Conservation (phyloP, 2,888 invertebrate species). For the Abrostola tripartita region DNA sequence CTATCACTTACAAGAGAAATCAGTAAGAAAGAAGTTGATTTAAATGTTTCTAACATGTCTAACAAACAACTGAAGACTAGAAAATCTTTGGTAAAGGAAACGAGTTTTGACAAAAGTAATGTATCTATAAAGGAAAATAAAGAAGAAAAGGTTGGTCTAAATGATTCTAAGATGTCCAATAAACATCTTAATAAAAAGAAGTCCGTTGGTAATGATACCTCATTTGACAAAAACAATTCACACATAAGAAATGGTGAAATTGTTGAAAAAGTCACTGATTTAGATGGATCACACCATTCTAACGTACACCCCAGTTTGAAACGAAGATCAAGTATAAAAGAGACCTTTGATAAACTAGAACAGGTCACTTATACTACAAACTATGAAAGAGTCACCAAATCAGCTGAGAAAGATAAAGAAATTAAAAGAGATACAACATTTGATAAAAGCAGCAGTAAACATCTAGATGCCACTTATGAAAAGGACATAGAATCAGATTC, state of each 20-base stretch:
- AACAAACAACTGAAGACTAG: neutral
- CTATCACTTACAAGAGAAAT: neutral
- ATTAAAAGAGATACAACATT: slow-evolving; percentile 27
- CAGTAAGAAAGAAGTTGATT: neutral
- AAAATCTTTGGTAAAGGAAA: neutral
- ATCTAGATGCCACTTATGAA: slow-evolving; percentile 31
- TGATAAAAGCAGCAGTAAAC: slow-evolving; percentile 22
- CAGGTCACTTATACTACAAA: slow-evolving; percentile 32
- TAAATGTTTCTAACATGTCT: slow-evolving; percentile 5
- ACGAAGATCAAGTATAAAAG: slow-evolving; percentile 8
- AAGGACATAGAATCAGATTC: slow-evolving; percentile 15
- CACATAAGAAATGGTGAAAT: neutral
- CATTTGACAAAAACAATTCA: slow-evolving; percentile 33
- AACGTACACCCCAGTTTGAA: neutral
- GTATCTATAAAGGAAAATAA: neutral
- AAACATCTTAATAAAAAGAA: slow-evolving; percentile 13
- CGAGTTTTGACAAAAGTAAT: slow-evolving; percentile 4
- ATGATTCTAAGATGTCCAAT: neutral
- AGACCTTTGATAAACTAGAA: slow-evolving; percentile 43
- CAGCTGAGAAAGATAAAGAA: neutral
- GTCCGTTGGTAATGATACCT: slow-evolving; percentile 22
- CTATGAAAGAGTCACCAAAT: slow-evolving; percentile 26
- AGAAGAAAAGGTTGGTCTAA: neutral
- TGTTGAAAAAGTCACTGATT: slow-evolving; percentile 29
- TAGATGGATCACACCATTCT: neutral